phyloP scores from a whole-genome alignment of 2,113 vertebrate species.

The Girardinichthys multiradiatus region DNA sequence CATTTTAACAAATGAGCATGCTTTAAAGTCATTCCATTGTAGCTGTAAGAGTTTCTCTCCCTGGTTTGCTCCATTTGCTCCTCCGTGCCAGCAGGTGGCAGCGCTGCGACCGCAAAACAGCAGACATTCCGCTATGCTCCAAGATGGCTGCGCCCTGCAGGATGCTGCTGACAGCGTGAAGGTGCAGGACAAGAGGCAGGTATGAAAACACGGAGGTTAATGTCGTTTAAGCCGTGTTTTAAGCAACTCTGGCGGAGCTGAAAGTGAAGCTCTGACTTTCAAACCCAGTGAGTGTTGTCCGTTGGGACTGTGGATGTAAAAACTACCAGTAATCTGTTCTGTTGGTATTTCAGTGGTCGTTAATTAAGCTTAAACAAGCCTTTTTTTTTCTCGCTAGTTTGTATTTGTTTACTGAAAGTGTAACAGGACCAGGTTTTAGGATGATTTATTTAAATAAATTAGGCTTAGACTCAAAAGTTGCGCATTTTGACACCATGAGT shows the following conservation, averaged over 20 bases:
- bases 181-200: conserved; percentile 43
- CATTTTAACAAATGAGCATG: too few species aligned
- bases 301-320: conserved; percentile 7
- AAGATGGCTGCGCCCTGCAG: conserved; percentile 76
- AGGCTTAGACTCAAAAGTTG: too few species aligned
- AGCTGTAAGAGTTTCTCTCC: background rate
- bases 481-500: too few species aligned
- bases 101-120: background rate
- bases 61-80: conserved; percentile 11
- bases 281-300: background rate
- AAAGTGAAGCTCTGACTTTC: background rate
- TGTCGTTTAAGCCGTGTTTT: background rate
- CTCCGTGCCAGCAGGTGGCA: conserved; percentile 62
- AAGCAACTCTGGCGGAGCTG: fast-evolving
- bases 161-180: conserved; percentile 64
- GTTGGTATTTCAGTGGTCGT: background rate
- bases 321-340: background rate
- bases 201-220: background rate
- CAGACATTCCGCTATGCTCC: background rate
- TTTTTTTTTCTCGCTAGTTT: background rate
- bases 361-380: background rate
- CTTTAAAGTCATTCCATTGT: too few species aligned
- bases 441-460: background rate
- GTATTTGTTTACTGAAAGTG: background rate
- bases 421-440: background rate